Conservation (phyloP, 2,113 vertebrate genomes). For the Mormyrus iriodes region DNA sequence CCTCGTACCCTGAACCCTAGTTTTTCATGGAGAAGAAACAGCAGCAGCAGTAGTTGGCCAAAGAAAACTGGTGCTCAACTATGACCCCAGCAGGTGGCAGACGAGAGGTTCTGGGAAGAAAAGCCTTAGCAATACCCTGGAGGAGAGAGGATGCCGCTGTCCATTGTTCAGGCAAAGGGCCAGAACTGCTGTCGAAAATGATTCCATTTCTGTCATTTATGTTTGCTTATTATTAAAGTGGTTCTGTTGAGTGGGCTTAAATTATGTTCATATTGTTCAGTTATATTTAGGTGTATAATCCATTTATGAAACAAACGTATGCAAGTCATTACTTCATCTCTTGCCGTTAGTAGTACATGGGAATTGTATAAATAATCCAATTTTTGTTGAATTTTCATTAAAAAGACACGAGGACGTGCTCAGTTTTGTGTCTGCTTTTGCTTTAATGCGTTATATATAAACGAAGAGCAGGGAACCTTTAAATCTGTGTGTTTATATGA, state of each 20-base stretch:
- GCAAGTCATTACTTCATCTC: neutral
- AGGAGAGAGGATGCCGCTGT: neutral
- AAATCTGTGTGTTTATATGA: neutral
- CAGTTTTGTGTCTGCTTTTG: neutral
- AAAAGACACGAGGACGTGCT: neutral
- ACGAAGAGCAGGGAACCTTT: neutral
- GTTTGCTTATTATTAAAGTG: neutral
- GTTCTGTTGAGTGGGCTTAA: neutral
- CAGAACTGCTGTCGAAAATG: neutral
- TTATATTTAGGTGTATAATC: neutral
- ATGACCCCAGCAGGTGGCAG: neutral
- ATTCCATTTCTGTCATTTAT: neutral
- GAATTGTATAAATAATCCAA: neutral
- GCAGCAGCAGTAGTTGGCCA: slow-evolving; percentile 30
- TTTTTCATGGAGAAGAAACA: slow-evolving; percentile 58
- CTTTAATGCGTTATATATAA: neutral
- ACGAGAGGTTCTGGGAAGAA: neutral
- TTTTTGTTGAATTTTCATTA: neutral
- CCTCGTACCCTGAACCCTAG: slow-evolving; percentile 29
- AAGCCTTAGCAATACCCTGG: neutral
- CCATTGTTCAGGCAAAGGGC: no score
- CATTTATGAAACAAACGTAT: neutral
- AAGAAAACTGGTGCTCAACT: neutral
- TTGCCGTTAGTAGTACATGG: neutral
- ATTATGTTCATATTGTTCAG: neutral